Conservation (phyloP, 2,113 vertebrate species). For the Clupea harengus region DNA sequence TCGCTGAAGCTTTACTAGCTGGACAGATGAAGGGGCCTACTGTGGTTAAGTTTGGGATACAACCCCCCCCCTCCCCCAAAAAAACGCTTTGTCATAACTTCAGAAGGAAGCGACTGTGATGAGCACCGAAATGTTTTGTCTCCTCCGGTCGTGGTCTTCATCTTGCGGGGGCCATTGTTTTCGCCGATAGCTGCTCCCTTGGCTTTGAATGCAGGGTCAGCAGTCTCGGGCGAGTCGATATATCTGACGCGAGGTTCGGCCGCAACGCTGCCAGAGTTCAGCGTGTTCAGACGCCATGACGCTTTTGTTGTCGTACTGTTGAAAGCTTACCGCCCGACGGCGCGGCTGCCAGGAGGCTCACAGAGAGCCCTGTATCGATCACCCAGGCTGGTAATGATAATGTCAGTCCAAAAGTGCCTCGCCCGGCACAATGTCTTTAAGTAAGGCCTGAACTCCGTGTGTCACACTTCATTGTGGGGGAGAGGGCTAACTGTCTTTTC, state of each 20-base stretch:
- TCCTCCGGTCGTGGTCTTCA: background rate
- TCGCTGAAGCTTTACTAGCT: background rate
- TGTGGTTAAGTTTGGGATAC: background rate
- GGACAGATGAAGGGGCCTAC: background rate
- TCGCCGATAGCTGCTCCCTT: background rate
- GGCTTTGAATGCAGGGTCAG: constrained; percentile 26
- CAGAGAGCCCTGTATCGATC: background rate
- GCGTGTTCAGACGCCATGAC: background rate
- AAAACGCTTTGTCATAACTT: background rate
- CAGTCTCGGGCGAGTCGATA: constrained; percentile 30
- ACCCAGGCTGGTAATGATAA: background rate
- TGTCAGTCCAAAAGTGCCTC: background rate
- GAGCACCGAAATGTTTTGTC: background rate
- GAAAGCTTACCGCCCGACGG: constrained; percentile 19
- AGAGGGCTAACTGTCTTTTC: background rate
- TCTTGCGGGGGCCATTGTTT: background rate
- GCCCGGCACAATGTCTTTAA: background rate
- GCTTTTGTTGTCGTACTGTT: constrained; percentile 44
- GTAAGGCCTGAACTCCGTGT: background rate
- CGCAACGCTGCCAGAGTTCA: constrained; percentile 33
- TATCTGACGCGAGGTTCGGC: constrained; percentile 32
- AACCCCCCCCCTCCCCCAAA: background rate
- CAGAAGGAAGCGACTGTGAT: background rate
- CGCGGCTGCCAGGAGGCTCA: background rate
- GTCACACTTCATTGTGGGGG: background rate